Percentiles rank a stretch among this genome's conserved stretches.
phyloP scores from a whole-genome alignment of 2,113 vertebrate genomes.

The Thamnophis sirtalis region DNA sequence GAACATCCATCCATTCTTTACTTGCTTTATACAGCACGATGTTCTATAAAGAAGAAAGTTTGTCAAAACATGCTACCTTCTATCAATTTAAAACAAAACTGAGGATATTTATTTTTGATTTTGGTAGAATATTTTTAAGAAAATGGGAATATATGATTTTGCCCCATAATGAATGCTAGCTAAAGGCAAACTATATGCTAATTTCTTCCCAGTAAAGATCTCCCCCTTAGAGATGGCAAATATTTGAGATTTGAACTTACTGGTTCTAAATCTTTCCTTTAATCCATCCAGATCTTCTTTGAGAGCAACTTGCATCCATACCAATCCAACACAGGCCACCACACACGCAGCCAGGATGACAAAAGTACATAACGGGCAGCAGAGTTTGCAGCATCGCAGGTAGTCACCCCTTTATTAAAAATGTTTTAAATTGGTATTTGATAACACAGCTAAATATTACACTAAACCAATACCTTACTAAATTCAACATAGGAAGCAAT shows the following conservation, averaged over 20 bases:
- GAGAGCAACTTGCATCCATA: constrained; percentile 97
- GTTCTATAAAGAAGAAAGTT: not conserved
- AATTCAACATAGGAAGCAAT: not conserved
- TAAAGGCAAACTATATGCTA: not conserved
- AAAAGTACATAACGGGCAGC: constrained; percentile 90
- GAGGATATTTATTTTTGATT: not conserved
- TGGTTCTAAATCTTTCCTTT: constrained; percentile 89
- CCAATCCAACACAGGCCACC: constrained; percentile 88
- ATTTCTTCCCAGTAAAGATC: not conserved
- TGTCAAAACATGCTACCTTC: not conserved
- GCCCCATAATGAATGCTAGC: not conserved
- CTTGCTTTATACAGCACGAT: not conserved
- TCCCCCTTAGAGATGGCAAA: not conserved
- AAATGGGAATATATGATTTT: not conserved
- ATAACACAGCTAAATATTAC: not conserved
- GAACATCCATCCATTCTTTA: not conserved
- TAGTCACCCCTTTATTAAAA: constrained; percentile 77
- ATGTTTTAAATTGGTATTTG: not conserved
- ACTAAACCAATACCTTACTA: not conserved
- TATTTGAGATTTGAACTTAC: constrained; percentile 68
- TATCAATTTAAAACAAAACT: not conserved
- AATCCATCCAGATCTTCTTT: constrained; percentile 91
- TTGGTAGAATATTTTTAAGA: not conserved
- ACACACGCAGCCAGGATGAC: constrained; percentile 90
- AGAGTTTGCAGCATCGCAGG: constrained; percentile 87